Base-by-base conservation (phyloP, 92 coral and sea anemone species). In the Zoanthus sociatus region DNA sequence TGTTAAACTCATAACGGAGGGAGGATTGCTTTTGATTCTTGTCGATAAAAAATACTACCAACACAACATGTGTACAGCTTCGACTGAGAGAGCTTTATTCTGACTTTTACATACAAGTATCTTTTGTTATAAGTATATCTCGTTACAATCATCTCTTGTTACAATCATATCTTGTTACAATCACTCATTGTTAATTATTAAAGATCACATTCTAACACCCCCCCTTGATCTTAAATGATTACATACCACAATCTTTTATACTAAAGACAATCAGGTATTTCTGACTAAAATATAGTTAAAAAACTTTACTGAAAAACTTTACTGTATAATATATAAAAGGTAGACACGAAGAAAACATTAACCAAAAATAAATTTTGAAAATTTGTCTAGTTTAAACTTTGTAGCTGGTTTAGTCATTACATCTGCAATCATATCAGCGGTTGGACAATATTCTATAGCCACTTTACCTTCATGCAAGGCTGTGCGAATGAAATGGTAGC, bases 1-100 rank as follows among this genome's bases (percentile, higher is more conserved):
- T 88, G 89, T 88, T 87, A 13, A 58, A 70, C 44, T 89, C 83
- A 85, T 85, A 75, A 77, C 54, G 86, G 76, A 18, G 83, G 72
- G 7, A 84, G 74, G 74, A 69, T 69, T 69, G 74, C 74, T 69
- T 26, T 69, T 20, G 74, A 69, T 69, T 69, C 42, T 37, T 37
- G 42, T 37, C 42, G 42, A 37, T 37, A 37, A 37, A 37, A 37
- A 37, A 37, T 37, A 21, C 8, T 3, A 69, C 44, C 17, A 69
- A 69, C 9, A 69, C 21, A 11, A 69, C 74, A 13, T 69, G 73
- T 69, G 73, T 12, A 18, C 20, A 12, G 16, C 73, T 69, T 69
- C 20, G 20, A 12, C 73, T 69, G 15, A 54, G 11, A 54, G 44
- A 12, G 73, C 44, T 21, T 69, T 69, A 20, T 69, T 21, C 30